Evolutionary conservation across 2,888 invertebrate species (phyloP), one percentile per base, ranked within the genome.

Genomic region (Xestia sexstrigata): DNA sequence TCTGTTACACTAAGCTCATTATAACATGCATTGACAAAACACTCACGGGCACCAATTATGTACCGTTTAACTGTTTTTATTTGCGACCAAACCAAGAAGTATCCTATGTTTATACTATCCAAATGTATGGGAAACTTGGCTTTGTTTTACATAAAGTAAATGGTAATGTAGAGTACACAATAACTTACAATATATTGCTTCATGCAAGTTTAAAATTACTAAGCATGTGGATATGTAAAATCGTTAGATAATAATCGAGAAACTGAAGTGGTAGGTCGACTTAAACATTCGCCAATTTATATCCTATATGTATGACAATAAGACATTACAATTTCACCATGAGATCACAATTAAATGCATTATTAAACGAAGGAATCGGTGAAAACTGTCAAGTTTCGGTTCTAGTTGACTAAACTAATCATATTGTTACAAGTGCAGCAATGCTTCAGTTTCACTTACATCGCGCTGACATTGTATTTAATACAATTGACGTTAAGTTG

Each of bases 321-420:
- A 87, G 90, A 84, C 86, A 89, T 85, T 81, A 85, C 81, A 80
- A 86, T 88, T 88, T 90, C 82, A 84, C 91, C 89, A 88, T 96
- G 96, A 96, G 96, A 96, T 96, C 96, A 95, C 93, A 93, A 93
- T 92, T 96, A 96, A 96, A 96, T 96, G 96, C 96, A 95, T 92
- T 90, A 89, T 91, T 91, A 85, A 90, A 92, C 68, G 70, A 92
- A 91, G 90, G 91, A 89, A 90, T 89, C 86, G 84, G 79, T 88
- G 85, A 83, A 70, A 70, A 68, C 79, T 84, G 82, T 85, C 70
- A 69, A 74, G 83, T 87, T 87, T 87, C 81, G 77, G 87, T 84
- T 84, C 76, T 80, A 86, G 77, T 81, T 79, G 71, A 86, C 89
- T 84, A 81, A 84, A 78, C 74, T 84, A 84, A 79, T 71, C 75